These are phyloP conservation scores for Caerostris darwini DNA, from an alignment of 1,140 invertebrate species.

Conservation along the genomic window DNA sequence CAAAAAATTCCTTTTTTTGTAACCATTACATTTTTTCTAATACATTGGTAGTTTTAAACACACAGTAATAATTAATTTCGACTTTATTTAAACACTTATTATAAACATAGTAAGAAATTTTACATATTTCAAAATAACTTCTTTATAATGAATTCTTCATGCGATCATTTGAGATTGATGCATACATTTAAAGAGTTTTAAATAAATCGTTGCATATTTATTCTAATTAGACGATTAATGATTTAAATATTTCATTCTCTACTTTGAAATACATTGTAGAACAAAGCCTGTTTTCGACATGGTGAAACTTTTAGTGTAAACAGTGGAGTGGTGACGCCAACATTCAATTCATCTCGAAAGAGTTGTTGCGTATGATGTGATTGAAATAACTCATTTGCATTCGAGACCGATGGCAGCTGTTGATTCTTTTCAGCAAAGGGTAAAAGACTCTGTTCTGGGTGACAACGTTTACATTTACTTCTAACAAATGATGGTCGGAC, in stretches of 20 bases:
- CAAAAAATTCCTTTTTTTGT: too few species aligned
- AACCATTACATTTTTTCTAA: too few species aligned
- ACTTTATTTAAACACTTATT: too few species aligned
- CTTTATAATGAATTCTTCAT: too few species aligned
- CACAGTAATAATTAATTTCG: too few species aligned
- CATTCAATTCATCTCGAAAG: neutral
- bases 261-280: neutral
- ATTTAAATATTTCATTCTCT: neutral
- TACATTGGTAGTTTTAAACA: too few species aligned
- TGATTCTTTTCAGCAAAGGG: neutral
- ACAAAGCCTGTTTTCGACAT: neutral
- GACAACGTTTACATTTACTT: neutral
- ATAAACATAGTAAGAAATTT: too few species aligned
- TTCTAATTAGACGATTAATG: too few species aligned
- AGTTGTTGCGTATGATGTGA: neutral
- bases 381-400: slow-evolving; percentile 9
- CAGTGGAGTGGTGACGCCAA: neutral
- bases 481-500: slow-evolving; percentile 1
- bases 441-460: neutral
- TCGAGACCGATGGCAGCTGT: neutral
- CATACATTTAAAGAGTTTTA: too few species aligned
- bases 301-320: slow-evolving; percentile 4
- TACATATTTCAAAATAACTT: too few species aligned
- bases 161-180: too few species aligned
- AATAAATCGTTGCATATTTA: too few species aligned